Base-by-base conservation (phyloP, 2,797 vertebrate species). In the Epinephelus malabaricus region DNA sequence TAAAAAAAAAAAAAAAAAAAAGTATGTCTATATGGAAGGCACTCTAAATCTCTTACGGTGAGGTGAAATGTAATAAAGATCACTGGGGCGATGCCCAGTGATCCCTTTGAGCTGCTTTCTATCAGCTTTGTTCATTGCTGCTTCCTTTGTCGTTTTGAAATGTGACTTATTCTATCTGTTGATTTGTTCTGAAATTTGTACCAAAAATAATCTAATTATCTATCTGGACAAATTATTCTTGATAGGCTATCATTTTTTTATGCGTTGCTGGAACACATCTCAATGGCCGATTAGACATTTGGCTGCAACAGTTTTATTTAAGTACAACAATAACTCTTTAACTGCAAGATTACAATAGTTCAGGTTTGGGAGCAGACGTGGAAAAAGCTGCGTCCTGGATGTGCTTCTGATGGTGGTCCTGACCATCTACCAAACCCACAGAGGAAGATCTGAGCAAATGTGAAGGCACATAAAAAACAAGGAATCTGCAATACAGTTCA, bases 11-110 rank as follows among this genome's bases (percentile, higher is more conserved):
- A 1, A 34, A 34, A 34, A 34, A 6, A 34, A 34, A 34, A 34
- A 34, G 30, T 34, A 34, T 34, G 30, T n/a, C 34, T 34, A 34
- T 34, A 8, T 8, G 7, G 34, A 34, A 34, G 6, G 34, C 7
- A 34, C 34, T 34, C 34, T 34, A 34, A 34, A 34, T 34, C 34
- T 50, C 45, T 70, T 40, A 30, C 60, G 51, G 63, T 78, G 45
- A 72, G 74, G 63, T 70, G 40, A 81, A 71, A 74, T 30, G 19
- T 27, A 67, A 64, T 69, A 75, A 86, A 82, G 59, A 82, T 73
- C 58, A 74, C 47, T 51, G 49, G 46, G 51, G 30, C 49, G 2
- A 34, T 49, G 59, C 34, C 4, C 38, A 55, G 15, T 58, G 53
- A 61, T 72, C 56, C 73, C 66, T 43, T 46, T 47, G 51, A 79